Base-by-base conservation (phyloP, 1,140 invertebrate species). In the Sminthurides bifidus region DNA sequence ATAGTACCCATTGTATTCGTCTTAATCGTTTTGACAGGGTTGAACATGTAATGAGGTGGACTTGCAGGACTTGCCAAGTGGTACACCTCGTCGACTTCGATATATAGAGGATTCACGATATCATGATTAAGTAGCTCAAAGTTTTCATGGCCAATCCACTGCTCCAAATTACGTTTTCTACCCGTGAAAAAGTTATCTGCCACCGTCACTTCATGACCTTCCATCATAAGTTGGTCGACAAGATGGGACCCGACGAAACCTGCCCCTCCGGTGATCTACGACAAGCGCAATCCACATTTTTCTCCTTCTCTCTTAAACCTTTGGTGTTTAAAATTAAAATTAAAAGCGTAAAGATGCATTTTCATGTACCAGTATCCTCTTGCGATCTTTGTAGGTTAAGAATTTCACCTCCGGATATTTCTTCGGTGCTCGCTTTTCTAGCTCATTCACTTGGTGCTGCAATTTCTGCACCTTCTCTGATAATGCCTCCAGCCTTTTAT, bases 1-100 rank as follows among this genome's bases (percentile, higher is more conserved):
- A 98, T 97, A n/a, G 96, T 98, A 1, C 94, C 94, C 62, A 99
- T 77, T 17, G 93, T 96, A 71, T 98, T 99, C 1, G 95, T 98
- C 72, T 99, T 99, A 54, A 99, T 93, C 19, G 96, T 99, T 75
- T 99, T 98, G 0, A 99, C 94, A 31, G 95, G 95, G 78, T 99
- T 99, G 66, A 91, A 85, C 95, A 98, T 98, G 68, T 99, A 99
- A 75, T 99, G 94, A 1, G 92, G 92, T 41, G 96, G 96, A 66
- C 91, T 95, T 3, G 96, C 96, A 27, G 95, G 96, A 68, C 92
- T 97, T 1, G 96, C 95, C 62, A 99, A 75, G 73, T 99, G 95
- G 73, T 98, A 99, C 68, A 99, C 97, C 76, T 99, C 88, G 73
- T 99, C 95, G 19, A 98, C 90, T 79, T 99, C 96, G 58, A 98